Evolutionary conservation across 2,888 invertebrate genomes (phyloP), one percentile per base, ranked within the genome.

Genomic region (Cenopis cana): DNA sequence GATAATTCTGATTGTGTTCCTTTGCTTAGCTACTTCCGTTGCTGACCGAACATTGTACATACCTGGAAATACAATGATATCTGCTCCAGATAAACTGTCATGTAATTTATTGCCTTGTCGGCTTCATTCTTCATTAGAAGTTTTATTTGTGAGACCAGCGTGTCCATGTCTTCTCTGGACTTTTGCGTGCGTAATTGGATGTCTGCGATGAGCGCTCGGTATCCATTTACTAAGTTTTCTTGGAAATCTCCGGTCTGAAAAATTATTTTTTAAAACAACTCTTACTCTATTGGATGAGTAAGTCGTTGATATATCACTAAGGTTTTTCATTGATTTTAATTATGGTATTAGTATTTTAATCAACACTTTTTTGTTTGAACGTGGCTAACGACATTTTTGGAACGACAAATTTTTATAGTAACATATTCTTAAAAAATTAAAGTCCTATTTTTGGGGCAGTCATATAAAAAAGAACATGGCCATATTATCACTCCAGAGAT

Each of bases 121-220:
- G 93, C 93, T 76, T 93, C 93, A 65, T 93, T 93, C 74, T 93
- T 93, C 93, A 93, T 93, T 29, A 93, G 86, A 0, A 93, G 81
- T 74, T 93, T 93, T 70, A 93, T 92, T 79, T 93, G 93, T 5
- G 93, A 93, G 55, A 93, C 90, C 12, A 93, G 79, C 1, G 93
- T 93, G 81, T 93, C 93, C 93, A 93, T 93, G 73, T 93, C 93
- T 74, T 93, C 93, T 14, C 91, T 79, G 9, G 93, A 93, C 75
- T 93, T 93, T 72, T 91, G 92, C 1, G 93, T 91, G 18, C 93
- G 85, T 49, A 92, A 83, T 76, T 93, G 93, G 73, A 93, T 92
- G 77, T 93, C 93, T 41, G 93, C 91, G 73, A 93, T 93, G 68
- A 93, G 79, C 2, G 91, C 87, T 72, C 93, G 82, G 80, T 93